These are phyloP conservation scores for Halcyon badia DNA, from an alignment of 2,797 vertebrate species.

Conservation along the genomic window DNA sequence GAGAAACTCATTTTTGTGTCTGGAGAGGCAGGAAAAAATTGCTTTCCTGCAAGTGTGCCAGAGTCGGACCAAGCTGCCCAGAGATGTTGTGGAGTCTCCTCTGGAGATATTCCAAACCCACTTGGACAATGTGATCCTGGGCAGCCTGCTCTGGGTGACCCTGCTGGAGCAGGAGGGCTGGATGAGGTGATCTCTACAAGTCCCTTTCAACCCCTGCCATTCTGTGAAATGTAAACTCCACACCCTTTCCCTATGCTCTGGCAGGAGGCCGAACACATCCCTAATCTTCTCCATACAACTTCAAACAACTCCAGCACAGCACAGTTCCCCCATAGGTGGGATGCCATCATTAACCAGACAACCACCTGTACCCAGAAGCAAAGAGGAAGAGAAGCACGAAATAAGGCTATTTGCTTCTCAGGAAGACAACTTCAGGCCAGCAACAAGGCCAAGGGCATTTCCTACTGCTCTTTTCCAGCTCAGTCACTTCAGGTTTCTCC, in stretches of 20 bases:
- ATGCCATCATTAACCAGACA: accelerated
- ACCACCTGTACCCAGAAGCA: accelerated
- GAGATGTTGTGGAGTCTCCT: background rate
- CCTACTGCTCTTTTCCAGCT: accelerated
- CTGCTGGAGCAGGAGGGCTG: background rate
- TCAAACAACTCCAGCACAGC: accelerated
- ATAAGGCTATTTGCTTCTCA: background rate
- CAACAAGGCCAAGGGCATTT: background rate
- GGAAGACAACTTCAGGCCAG: background rate
- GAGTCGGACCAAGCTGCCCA: background rate
- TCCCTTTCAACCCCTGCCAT: background rate
- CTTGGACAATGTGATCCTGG: background rate
- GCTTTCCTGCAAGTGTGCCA: no score
- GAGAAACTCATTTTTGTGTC: background rate
- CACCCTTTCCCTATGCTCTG: accelerated
- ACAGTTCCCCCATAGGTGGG: accelerated
- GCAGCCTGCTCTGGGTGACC: background rate
- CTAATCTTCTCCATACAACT: accelerated
- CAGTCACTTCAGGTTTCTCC: background rate
- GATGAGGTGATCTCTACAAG: background rate
- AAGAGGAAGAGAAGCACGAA: accelerated
- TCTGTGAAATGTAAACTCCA: background rate
- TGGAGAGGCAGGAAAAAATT: background rate
- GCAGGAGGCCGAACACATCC: accelerated
- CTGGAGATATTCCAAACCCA: background rate